Conservation (phyloP, 2,113 vertebrate species). For the Tetraodon nigroviridis region DNA sequence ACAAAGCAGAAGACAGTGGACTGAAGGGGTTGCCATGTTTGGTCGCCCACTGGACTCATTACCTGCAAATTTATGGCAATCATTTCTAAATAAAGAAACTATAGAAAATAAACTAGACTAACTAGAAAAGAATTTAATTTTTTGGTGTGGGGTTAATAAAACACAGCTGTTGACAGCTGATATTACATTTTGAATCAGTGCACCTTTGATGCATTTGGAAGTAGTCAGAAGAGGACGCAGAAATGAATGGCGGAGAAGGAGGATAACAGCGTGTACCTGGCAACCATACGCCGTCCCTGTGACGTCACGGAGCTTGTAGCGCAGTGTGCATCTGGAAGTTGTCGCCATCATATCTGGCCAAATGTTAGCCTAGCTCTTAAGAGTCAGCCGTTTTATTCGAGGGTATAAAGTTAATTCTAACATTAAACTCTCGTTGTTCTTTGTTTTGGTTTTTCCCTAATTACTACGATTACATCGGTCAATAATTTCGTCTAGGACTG, state of each 20-base stretch:
- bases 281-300: conserved; percentile 26
- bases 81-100: too few species aligned
- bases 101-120: too few species aligned
- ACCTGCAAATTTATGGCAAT: too few species aligned
- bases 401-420: neutral
- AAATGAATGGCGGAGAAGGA: neutral
- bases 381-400: conserved; percentile 9
- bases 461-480: conserved; percentile 13
- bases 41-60: too few species aligned
- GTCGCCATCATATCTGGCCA: conserved; percentile 55
- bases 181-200: too few species aligned
- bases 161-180: too few species aligned
- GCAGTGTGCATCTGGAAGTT: conserved; percentile 49
- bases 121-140: too few species aligned
- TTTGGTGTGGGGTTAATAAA: too few species aligned
- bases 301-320: conserved; percentile 16
- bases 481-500: neutral
- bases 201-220: too few species aligned
- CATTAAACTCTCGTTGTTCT: neutral
- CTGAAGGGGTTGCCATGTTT: too few species aligned
- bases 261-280: conserved; percentile 12
- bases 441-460: neutral
- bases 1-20: too few species aligned
- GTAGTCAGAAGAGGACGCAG: neutral
- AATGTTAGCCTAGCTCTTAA: conserved; percentile 23